Evolutionary conservation across 2,797 vertebrate species (phyloP), one percentile per base, ranked within the genome.

Genomic region (Macropus fuliginosus): DNA sequence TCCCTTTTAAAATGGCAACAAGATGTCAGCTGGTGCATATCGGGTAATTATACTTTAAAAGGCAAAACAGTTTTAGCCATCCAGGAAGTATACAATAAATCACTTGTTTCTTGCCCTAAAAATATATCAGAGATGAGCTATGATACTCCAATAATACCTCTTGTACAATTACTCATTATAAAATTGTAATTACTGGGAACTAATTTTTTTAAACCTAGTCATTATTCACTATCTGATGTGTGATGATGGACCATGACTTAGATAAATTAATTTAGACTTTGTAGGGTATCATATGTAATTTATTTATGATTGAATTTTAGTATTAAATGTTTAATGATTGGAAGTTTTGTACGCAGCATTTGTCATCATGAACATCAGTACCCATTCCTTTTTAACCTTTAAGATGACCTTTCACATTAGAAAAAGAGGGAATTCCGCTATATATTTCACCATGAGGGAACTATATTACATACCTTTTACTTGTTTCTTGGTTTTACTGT

Each of bases 101-200:
- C 14, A 93, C 46, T n/a, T 55, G 16, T 52, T 62, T 93, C 66
- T 93, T 87, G 21, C 8, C 74, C 74, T 93, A 91, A 92, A 8
- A 93, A 21, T 91, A 28, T 1, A 54, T 55, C 56, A 57, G 18
- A 14, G 31, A 2, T 90, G 50, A 28, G 34, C 54, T 59, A 0
- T 93, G 55, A 59, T 94, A 55, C 1, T 31, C 9, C 54, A 95
- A 54, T 66, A 66, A 50, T 94, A 92, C 96, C 9, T 50, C 50
- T 95, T 94, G 91, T 11, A 3, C 28, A 94, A 28, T 93, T 62
- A 66, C 54, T 92, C 90, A 55, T 93, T 95, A 87, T 93, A 81
- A 81, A 74, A 34, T 93, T 94, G 94, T 94, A 92, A 92, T 96
- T 94, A 94, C 54, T 62, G 52, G 89, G 91, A 52, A n/a, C 28